These are phyloP conservation scores for Sciurus carolinensis DNA, from an alignment of 2,797 vertebrate genomes.

Conservation along the genomic window DNA sequence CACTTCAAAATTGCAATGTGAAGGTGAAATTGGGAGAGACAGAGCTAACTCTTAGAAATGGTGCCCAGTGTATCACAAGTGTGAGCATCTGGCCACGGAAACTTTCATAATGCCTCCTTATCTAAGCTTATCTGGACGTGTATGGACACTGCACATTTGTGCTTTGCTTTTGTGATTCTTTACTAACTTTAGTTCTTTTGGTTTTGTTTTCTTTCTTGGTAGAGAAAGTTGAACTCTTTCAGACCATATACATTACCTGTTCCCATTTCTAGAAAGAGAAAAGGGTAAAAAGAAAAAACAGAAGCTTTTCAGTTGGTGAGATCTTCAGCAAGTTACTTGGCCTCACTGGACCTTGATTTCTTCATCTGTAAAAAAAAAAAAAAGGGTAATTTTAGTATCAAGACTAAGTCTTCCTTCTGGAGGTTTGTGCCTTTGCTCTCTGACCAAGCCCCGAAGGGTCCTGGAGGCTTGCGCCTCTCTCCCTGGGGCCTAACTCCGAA, in stretches of 20 bases:
- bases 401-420: neutral
- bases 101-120: neutral
- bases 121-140: neutral
- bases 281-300: neutral
- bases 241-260: neutral
- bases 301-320: neutral
- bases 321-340: neutral
- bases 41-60: neutral
- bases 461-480: neutral
- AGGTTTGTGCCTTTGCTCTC: neutral
- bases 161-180: neutral
- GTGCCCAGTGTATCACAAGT: neutral
- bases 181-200: neutral
- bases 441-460: neutral
- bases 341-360: conserved; percentile 6
- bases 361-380: neutral
- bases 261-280: conserved; percentile 33
- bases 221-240: neutral
- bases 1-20: neutral
- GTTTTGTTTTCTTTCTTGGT: neutral
- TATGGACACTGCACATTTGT: neutral
- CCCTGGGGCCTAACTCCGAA: neutral
- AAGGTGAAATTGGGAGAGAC: conserved; percentile 14
- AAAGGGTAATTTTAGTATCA: neutral
- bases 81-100: neutral